phyloP scores from a whole-genome alignment of 2,113 vertebrate species.

The Leptobrachium ailaonicum region DNA sequence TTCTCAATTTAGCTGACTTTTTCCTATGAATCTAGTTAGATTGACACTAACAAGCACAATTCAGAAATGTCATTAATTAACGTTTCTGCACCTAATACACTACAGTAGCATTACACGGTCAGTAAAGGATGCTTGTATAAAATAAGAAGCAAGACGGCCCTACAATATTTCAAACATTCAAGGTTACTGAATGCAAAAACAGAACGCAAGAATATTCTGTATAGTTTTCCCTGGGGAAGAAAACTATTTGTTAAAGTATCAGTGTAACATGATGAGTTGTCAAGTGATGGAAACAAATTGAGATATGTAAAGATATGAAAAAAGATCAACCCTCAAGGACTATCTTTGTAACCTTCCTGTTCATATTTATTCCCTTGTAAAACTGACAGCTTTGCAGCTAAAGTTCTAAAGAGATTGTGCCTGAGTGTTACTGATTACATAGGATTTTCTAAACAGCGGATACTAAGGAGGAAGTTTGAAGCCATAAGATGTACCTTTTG shows the following conservation, averaged over 20 bases:
- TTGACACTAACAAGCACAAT: no score
- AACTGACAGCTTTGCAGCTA: conserved; percentile 24
- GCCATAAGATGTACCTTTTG: background rate
- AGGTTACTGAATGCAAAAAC: conserved; percentile 14
- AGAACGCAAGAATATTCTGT: conserved; percentile 19
- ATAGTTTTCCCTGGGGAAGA: conserved; percentile 17
- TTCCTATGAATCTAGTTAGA: no score
- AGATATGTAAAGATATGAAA: conserved; percentile 44
- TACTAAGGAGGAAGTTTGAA: background rate
- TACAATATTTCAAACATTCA: background rate
- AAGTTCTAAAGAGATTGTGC: conserved; percentile 3
- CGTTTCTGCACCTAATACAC: no score
- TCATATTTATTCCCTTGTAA: conserved; percentile 21
- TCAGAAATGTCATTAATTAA: no score
- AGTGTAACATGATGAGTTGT: conserved; percentile 40
- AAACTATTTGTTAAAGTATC: conserved; percentile 36
- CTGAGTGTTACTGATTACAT: conserved; percentile 15
- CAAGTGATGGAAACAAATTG: conserved; percentile 38
- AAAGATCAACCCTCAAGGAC: conserved; percentile 42
- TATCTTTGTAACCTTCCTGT: conserved; percentile 32
- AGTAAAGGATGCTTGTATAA: background rate
- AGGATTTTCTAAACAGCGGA: conserved; percentile 19
- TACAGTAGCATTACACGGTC: no score
- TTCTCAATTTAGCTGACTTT: no score
- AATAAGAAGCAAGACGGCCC: background rate